Conservation (phyloP, 2,113 vertebrate species). For the Protobothrops flavoviridis region DNA sequence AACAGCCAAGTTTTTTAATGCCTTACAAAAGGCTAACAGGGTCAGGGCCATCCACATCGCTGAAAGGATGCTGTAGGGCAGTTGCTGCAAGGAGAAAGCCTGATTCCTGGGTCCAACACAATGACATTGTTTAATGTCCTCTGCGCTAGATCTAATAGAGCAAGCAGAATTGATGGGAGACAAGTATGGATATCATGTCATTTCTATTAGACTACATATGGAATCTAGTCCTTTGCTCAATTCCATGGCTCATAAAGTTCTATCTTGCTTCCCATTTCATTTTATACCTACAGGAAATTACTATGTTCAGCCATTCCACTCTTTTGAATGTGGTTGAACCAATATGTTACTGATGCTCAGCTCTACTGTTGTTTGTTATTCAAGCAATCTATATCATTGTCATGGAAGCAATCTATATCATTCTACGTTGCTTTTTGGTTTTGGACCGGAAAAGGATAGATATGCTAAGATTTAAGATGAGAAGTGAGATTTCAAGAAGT, state of each 20-base stretch:
- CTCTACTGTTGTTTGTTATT: neutral
- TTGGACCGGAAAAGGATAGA: neutral
- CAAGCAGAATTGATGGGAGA: neutral
- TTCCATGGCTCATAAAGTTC: neutral
- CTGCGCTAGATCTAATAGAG: neutral
- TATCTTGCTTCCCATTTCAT: neutral
- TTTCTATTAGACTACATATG: neutral
- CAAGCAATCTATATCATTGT: neutral
- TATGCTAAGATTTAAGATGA: neutral
- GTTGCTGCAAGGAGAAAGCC: neutral
- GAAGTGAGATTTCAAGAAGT: neutral
- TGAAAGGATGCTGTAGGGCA: neutral
- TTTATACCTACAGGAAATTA: neutral
- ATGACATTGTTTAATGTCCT: neutral
- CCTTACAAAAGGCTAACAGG: neutral
- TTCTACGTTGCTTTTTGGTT: neutral
- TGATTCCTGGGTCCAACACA: neutral
- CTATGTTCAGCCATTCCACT: neutral
- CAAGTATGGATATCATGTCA: neutral
- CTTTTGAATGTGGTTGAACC: neutral
- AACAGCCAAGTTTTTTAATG: neutral
- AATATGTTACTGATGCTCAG: neutral
- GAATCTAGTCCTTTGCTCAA: neutral
- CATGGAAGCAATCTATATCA: neutral
- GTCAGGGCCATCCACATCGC: neutral